A percentile compares a stretch with the other conserved stretches of the same genome.
These are phyloP conservation scores for Lagria hirta DNA, from an alignment of 2,888 invertebrate genomes.

Conservation along the genomic window DNA sequence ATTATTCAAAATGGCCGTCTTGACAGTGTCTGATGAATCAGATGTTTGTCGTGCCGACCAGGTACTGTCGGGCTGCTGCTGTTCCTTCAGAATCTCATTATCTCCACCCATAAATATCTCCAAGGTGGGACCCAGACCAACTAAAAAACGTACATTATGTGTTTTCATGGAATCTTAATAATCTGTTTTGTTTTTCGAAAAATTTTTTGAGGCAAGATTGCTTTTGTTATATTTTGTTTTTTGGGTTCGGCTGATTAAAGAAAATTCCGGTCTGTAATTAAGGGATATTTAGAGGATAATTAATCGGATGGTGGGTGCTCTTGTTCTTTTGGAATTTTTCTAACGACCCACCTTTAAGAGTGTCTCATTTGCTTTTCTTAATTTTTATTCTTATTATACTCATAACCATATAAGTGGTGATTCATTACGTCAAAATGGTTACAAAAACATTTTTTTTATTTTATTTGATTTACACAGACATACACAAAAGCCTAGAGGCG, in stretches of 20 bases:
- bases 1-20: conserved; percentile 44
- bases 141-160: conserved; percentile 41
- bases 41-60: conserved; percentile 26
- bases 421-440: no score
- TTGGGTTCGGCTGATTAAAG: conserved; percentile 19
- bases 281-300: conserved; percentile 27
- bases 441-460: no score
- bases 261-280: conserved; percentile 30
- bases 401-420: no score
- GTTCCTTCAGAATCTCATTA: conserved; percentile 46
- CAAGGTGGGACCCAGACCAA: conserved; percentile 40
- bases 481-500: no score
- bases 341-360: no score
- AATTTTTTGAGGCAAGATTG: conserved; percentile 20
- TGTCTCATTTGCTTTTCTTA: no score
- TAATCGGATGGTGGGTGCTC: conserved; percentile 26
- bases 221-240: conserved; percentile 10
- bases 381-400: no score
- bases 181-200: conserved; percentile 31
- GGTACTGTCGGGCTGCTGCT: conserved; percentile 35
- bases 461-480: no score
- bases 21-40: conserved; percentile 36
- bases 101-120: conserved; percentile 41
- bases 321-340: conserved; percentile 21
- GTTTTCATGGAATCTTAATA: conserved; percentile 43